Evolutionary conservation across 2,113 vertebrate species (phyloP).

Genomic region (Cochlearius cochlearius): DNA sequence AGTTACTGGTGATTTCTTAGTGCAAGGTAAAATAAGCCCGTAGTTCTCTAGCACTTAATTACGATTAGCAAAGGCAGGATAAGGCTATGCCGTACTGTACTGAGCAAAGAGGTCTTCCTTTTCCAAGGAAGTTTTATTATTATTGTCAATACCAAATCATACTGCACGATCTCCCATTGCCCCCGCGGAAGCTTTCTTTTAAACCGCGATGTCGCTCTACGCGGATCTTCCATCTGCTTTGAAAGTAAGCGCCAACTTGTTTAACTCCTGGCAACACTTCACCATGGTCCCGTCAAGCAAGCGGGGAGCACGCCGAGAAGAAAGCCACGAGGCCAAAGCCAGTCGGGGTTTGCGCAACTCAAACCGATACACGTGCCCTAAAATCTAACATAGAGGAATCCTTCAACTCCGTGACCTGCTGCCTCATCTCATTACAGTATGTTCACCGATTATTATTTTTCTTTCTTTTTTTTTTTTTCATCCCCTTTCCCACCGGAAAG

Average conservation of each 20-base stretch:
- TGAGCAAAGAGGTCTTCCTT: neutral
- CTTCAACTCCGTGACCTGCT: neutral
- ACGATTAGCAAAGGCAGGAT: neutral
- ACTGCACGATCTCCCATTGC: neutral
- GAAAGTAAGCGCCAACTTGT: neutral
- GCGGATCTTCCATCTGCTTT: neutral
- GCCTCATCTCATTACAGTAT: accelerated
- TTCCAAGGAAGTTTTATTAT: neutral
- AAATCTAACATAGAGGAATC: neutral
- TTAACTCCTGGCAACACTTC: neutral
- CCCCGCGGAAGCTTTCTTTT: neutral
- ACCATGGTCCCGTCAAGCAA: neutral
- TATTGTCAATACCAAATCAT: neutral
- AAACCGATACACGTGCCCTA: neutral
- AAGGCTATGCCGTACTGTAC: neutral
- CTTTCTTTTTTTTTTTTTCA: neutral
- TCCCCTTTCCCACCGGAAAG: neutral
- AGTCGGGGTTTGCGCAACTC: neutral
- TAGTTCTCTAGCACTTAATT: neutral
- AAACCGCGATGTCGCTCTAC: neutral
- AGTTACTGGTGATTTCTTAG: neutral
- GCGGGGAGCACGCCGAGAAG: neutral
- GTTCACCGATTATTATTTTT: neutral
- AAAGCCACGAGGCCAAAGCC: neutral
- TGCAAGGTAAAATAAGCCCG: neutral